Conservation (phyloP, 2,113 vertebrate genomes). For the Petrocephalus microphthalmus region DNA sequence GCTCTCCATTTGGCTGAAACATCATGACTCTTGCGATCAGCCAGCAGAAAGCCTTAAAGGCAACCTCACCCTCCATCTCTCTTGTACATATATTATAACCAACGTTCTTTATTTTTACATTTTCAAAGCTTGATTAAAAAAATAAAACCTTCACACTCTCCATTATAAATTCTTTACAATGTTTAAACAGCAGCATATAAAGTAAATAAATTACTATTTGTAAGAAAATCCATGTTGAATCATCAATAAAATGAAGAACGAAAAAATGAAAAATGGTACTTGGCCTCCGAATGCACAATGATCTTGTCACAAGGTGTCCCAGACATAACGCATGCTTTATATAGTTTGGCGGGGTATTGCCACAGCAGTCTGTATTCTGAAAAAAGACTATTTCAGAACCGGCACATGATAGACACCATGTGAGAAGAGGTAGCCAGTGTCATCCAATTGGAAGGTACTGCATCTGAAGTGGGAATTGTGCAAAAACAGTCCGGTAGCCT, state of each 20-base stretch:
- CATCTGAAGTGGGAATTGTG: background rate
- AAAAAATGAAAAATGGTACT: background rate
- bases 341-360: background rate
- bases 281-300: background rate
- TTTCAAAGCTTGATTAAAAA: background rate
- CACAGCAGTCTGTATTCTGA: background rate
- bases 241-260: background rate
- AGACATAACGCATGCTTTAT: background rate
- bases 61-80: background rate
- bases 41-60: background rate
- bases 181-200: background rate
- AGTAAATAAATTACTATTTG: background rate
- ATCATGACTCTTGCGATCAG: background rate
- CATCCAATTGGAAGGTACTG: background rate
- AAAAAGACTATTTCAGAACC: background rate
- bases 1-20: background rate
- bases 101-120: background rate
- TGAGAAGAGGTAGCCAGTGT: background rate
- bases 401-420: background rate
- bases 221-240: background rate
- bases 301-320: no score
- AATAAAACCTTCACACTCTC: background rate
- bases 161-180: background rate
- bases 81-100: background rate
- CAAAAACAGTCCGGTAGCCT: background rate